These are phyloP conservation scores for Parnassius apollo DNA, from an alignment of 2,888 invertebrate species.

Conservation along the genomic window DNA sequence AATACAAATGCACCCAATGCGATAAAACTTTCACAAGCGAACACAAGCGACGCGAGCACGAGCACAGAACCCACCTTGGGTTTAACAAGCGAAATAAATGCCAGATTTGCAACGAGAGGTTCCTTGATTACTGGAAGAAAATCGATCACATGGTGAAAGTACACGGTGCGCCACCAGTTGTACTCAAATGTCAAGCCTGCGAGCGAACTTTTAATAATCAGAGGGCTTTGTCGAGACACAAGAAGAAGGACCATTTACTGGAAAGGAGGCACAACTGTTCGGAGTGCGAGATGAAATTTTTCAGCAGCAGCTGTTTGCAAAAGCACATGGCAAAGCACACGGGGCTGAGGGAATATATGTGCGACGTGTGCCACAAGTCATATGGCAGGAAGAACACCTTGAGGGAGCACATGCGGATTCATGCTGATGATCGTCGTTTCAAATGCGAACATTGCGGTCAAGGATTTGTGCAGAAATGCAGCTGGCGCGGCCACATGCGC, in stretches of 20 bases:
- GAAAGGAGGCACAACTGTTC: slow-evolving; percentile 61
- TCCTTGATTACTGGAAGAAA: slow-evolving; percentile 54
- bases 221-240: slow-evolving; percentile 47
- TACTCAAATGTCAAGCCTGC: slow-evolving; percentile 55
- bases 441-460: slow-evolving; percentile 45
- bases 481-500: slow-evolving; percentile 63
- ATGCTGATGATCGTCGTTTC: slow-evolving; percentile 45
- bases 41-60: slow-evolving; percentile 36
- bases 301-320: slow-evolving; percentile 40
- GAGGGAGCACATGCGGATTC: slow-evolving; percentile 54
- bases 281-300: slow-evolving; percentile 65
- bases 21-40: slow-evolving; percentile 45
- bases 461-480: slow-evolving; percentile 52
- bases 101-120: slow-evolving; percentile 46
- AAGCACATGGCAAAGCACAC: slow-evolving; percentile 57
- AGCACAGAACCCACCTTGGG: slow-evolving; percentile 37
- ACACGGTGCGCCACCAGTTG: slow-evolving; percentile 48
- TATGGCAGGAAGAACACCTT: slow-evolving; percentile 52
- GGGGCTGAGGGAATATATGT: slow-evolving; percentile 48
- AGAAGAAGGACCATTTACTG: slow-evolving; percentile 61
- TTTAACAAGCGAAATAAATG: slow-evolving; percentile 47
- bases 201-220: slow-evolving; percentile 51
- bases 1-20: slow-evolving; percentile 51
- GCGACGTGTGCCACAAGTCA: slow-evolving; percentile 54
- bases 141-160: slow-evolving; percentile 52